Percentiles rank a stretch among this genome's conserved stretches.
phyloP scores from a whole-genome alignment of 2,113 vertebrate genomes.

The Pygoscelis adeliae region DNA sequence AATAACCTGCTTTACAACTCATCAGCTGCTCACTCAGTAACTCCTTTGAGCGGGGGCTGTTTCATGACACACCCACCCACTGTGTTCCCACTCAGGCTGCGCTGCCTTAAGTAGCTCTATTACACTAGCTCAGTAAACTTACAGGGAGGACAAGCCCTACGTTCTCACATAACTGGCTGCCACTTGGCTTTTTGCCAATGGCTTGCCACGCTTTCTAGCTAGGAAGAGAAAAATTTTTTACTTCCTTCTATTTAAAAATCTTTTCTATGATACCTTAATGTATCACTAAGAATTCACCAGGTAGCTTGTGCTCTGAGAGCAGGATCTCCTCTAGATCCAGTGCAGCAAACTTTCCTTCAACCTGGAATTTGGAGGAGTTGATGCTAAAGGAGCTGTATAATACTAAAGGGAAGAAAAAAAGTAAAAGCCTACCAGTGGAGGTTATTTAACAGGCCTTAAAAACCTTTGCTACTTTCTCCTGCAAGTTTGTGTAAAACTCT shows the following conservation, averaged over 20 bases:
- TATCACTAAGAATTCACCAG: neutral
- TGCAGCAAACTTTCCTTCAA: neutral
- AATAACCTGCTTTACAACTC: neutral
- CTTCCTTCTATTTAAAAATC: neutral
- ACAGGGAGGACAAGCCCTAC: neutral
- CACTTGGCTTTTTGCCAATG: neutral
- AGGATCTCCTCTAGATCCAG: neutral
- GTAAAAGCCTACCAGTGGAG: neutral
- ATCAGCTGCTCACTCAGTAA: neutral
- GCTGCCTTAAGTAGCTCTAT: neutral
- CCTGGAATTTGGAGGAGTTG: neutral
- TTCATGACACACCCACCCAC: neutral
- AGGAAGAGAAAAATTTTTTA: neutral
- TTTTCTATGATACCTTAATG: neutral
- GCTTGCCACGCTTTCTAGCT: neutral
- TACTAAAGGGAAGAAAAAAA: neutral
- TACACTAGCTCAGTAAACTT: neutral
- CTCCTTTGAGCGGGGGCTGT: neutral
- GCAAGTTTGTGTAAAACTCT: neutral
- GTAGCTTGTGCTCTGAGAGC: neutral
- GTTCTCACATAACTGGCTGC: neutral
- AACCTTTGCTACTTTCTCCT: neutral
- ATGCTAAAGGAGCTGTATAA: neutral
- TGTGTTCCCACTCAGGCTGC: neutral
- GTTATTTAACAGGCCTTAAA: neutral